Conservation (phyloP, 2,888 invertebrate genomes). For the Neoitamus cyanurus region DNA sequence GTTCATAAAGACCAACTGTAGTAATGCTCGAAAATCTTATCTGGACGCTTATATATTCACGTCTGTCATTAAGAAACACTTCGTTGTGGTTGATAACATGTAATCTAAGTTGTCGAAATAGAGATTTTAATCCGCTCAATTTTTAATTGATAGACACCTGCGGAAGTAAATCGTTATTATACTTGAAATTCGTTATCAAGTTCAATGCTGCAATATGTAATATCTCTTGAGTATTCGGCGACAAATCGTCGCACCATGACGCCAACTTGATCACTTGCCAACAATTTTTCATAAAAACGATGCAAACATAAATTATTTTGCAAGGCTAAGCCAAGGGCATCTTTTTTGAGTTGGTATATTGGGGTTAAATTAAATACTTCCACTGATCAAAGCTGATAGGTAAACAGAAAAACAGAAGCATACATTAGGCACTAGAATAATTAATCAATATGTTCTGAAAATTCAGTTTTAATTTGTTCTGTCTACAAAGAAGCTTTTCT, state of each 20-base stretch:
- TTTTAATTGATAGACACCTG: background rate
- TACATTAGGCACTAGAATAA: background rate
- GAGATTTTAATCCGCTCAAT: background rate
- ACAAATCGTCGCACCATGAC: background rate
- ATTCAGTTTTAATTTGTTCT: background rate
- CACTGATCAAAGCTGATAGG: background rate
- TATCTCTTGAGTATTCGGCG: background rate
- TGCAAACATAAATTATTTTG: background rate
- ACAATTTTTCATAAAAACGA: background rate
- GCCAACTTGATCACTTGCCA: conserved; percentile 14
- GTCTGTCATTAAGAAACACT: background rate
- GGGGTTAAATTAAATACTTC: background rate
- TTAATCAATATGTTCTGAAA: background rate
- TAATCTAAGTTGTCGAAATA: background rate
- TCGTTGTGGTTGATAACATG: background rate
- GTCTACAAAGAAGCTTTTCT: background rate
- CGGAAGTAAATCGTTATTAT: background rate
- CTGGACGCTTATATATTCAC: background rate
- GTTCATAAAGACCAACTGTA: background rate
- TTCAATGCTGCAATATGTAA: background rate
- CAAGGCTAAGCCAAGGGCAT: conserved; percentile 8
- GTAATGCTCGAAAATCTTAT: background rate
- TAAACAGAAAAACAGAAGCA: background rate
- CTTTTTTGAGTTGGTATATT: background rate
- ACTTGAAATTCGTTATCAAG: background rate